Base-by-base conservation (phyloP, 1,140 invertebrate species). In the Tribolium madens region DNA sequence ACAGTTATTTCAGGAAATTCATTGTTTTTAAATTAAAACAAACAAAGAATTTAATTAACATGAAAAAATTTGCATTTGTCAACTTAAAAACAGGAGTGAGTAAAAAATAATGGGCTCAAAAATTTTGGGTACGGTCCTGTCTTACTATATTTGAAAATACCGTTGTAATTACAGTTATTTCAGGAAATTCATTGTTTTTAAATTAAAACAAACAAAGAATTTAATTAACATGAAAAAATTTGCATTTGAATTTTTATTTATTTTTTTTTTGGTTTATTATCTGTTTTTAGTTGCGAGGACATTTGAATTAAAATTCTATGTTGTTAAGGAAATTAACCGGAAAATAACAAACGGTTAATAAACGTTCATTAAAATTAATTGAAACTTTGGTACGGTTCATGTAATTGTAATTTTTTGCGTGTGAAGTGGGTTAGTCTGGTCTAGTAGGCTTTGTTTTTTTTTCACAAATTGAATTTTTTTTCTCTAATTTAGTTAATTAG, bases 261-360 rank as follows among this genome's bases (percentile, higher is more conserved):
- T n/a, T n/a, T n/a, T n/a, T n/a, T n/a, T n/a, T n/a, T 47, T 26
- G 46, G 46, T 47, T 12, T 12, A 47, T 47, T 47, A 14, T 14
- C 3, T 0, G 4, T 2, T 3, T 1, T 47, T 47, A 47, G 10
- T 47, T 47, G 13, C 13, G 46, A 26, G 21, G 21, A 26, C 21
- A 26, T 26, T 26, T 26, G 21, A 26, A 26, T 26, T 26, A 26
- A 5, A 57, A 42, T 42, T 42, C 4, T 57, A 7, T 50, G 14
- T 3, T 7, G 6, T 57, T 57, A 15, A 17, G 52, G 52, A 57
- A 57, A 57, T 57, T 21, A 57, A 26, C 52, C 10, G 13, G 52
- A 57, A n/a, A 26, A 26, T 26, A 26, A 26, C 21, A 57, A 57
- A 57, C 52, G 17, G 15, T 57, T 57, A 57, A 57, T 26, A 18